Base-by-base conservation (phyloP, 2,888 invertebrate species). In the Trachelus troglodyta region DNA sequence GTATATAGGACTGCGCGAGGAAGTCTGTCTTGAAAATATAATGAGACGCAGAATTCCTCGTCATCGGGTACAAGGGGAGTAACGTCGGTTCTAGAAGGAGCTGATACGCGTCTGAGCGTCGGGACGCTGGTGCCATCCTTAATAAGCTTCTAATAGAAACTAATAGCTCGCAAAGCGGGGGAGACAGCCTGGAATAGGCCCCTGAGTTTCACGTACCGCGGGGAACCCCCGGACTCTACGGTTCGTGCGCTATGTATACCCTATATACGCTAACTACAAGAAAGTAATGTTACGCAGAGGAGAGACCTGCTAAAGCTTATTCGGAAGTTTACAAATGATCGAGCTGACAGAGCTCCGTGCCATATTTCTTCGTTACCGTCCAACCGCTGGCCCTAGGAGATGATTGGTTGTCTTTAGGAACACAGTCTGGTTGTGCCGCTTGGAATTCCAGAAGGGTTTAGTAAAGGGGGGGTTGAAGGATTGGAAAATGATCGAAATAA, bases 311-410 rank as follows among this genome's bases (percentile, higher is more conserved):
- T 23, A 23, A 33, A 71, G 71, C 71, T 74, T 30, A 34, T 40
- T 23, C 30, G 56, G 69, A 33, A 56, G 69, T n/a, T 75, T 75
- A 75, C 75, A 75, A 75, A 75, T 31, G 31, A 40, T 68, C 75
- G 37, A 75, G 75, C 75, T 56, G 75, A 75, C 56, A 56, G 69
- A 30, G 56, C 31, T 56, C 15, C 74, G 69, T 35, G 69, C 76
- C 71, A 76, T 80, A 80, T 69, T 80, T 76, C 78, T 69, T 80
- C 76, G 76, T 75, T 74, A 76, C 71, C 23, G 40, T 56, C 40
- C 23, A 56, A 56, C 40, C 23, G 23, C 40, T 56, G 40, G 40
- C 23, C 40, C 40, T 1, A 6, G 40, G 1, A 56, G 6, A 23
- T 23, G 33, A 3, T 30, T 34, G 30, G 33, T 71, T 34, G 31